These are phyloP conservation scores for Jaculus jaculus DNA, from an alignment of 2,113 vertebrate genomes.

Conservation along the genomic window DNA sequence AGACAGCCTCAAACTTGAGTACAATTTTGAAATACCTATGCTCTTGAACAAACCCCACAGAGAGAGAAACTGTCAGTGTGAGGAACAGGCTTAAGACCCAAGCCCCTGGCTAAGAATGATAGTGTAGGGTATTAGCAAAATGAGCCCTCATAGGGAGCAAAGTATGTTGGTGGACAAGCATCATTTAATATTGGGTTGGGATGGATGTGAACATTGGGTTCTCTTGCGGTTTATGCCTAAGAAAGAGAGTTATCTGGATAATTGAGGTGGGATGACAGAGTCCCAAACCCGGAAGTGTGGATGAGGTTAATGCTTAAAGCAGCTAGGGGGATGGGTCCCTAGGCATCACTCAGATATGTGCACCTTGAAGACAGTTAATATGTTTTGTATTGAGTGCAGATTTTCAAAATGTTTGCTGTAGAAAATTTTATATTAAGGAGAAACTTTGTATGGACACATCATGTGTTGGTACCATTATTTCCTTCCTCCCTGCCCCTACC, in stretches of 20 bases:
- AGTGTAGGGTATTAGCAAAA: not conserved
- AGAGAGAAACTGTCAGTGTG: not conserved
- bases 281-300: not conserved
- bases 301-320: not conserved
- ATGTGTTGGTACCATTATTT: too few relatives aligned
- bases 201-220: not conserved
- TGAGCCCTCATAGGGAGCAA: not conserved
- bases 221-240: not conserved
- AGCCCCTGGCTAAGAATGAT: not conserved
- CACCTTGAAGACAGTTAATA: not conserved
- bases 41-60: not conserved
- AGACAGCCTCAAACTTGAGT: not conserved
- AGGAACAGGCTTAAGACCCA: not conserved
- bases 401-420: not conserved
- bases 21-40: slow-evolving; percentile 5
- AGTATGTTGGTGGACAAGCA: not conserved
- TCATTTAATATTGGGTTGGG: not conserved
- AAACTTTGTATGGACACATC: too few relatives aligned
- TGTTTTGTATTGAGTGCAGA: not conserved
- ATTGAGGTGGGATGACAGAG: not conserved
- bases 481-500: too few relatives aligned
- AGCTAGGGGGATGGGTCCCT: fast-evolving
- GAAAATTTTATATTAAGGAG: not conserved
- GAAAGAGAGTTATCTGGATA: not conserved
- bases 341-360: not conserved